phyloP scores from a whole-genome alignment of 1,140 invertebrate genomes.

The Drosophila willistoni region DNA sequence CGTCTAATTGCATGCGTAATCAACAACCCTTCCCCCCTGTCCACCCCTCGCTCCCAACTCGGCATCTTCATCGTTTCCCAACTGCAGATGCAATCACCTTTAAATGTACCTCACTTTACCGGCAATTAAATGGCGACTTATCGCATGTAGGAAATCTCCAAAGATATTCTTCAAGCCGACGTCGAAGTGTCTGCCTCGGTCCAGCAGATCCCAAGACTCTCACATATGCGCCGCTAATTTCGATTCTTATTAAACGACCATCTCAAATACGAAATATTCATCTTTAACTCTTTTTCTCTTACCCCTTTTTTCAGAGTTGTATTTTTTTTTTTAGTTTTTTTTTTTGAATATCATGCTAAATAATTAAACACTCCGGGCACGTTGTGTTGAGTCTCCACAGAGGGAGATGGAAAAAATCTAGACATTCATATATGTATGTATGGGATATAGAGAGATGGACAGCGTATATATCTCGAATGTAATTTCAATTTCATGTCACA shows the following conservation, averaged over 20 bases:
- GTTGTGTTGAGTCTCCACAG: slow-evolving; percentile 58
- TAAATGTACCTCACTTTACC: slow-evolving; percentile 47
- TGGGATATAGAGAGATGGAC: slow-evolving; percentile 22
- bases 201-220: slow-evolving; percentile 26
- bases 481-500: slow-evolving; percentile 79
- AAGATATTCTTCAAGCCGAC: slow-evolving; percentile 49
- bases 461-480: slow-evolving; percentile 57
- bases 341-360: slow-evolving; percentile 77
- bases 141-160: slow-evolving; percentile 63
- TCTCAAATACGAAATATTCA: slow-evolving; percentile 68
- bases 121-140: slow-evolving; percentile 66
- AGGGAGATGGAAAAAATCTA: slow-evolving; percentile 24
- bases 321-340: slow-evolving; percentile 2
- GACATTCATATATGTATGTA: slow-evolving; percentile 6
- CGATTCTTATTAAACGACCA: slow-evolving; percentile 71
- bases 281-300: slow-evolving; percentile 57
- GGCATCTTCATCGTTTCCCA: background rate
- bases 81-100: slow-evolving; percentile 53
- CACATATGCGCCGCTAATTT: slow-evolving; percentile 75
- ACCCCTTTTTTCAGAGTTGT: background rate
- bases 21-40: slow-evolving; percentile 41
- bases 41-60: background rate
- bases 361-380: slow-evolving; percentile 76
- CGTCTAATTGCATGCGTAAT: slow-evolving; percentile 76
- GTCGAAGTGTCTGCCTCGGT: slow-evolving; percentile 63